Evolutionary conservation across 1,140 invertebrate genomes (phyloP).

Genomic region (Leptinotarsa defecta): DNA sequence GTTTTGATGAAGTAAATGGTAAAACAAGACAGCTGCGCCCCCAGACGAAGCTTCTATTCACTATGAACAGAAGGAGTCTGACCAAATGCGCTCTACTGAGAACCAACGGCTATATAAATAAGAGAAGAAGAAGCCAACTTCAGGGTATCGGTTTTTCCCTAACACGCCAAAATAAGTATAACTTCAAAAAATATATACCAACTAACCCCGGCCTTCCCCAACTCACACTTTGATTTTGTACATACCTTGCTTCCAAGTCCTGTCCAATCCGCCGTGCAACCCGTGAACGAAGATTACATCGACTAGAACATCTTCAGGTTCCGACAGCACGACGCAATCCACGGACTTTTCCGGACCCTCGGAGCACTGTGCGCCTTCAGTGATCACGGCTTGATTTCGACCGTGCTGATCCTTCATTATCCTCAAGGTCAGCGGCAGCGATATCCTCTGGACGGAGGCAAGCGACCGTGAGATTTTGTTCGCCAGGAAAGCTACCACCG

Average conservation of each 20-base stretch:
- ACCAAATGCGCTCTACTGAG: too few species aligned
- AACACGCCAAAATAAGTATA: too few species aligned
- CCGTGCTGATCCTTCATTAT: conserved; percentile 9
- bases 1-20: too few species aligned
- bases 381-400: conserved; percentile 25
- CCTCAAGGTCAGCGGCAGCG: conserved; percentile 18
- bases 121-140: too few species aligned
- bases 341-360: conserved; percentile 40
- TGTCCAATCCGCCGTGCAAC: conserved; percentile 61
- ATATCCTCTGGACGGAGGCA: conserved; percentile 57
- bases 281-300: conserved; percentile 67
- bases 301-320: conserved; percentile 54
- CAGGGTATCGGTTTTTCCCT: too few species aligned
- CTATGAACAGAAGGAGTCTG: too few species aligned
- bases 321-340: conserved; percentile 29
- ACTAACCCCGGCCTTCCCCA: too few species aligned
- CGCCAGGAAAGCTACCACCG: conserved; percentile 58
- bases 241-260: conserved; percentile 63
- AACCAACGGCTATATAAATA: too few species aligned
- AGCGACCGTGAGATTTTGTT: conserved; percentile 59
- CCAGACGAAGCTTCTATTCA: too few species aligned
- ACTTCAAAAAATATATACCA: too few species aligned
- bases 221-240: not conserved
- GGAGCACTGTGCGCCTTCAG: not conserved
- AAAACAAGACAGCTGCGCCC: too few species aligned